These are phyloP conservation scores for Zelostemma sp. DNA, from an alignment of 1,140 invertebrate species.

Conservation along the genomic window DNA sequence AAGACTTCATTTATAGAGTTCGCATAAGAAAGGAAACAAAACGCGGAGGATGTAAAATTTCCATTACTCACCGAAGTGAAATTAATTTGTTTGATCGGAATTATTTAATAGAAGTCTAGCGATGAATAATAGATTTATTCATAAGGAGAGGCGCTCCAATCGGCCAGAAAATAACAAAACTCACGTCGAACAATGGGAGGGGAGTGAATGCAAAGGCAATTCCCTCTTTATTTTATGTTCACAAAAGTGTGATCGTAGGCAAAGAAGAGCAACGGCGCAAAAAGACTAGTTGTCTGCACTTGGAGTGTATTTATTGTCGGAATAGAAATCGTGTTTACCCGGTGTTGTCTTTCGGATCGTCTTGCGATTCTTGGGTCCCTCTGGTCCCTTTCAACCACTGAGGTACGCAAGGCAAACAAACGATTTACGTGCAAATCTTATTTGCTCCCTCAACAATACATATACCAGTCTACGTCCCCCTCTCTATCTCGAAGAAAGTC, in stretches of 20 bases:
- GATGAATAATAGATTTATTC: not conserved
- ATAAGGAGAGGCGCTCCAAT: not conserved
- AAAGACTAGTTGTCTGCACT: slow-evolving; percentile 36
- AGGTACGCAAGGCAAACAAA: slow-evolving; percentile 40
- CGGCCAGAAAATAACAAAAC: not conserved
- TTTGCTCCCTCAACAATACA: slow-evolving; percentile 44
- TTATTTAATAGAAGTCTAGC: not conserved
- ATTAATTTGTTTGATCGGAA: slow-evolving; percentile 1
- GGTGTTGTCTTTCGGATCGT: slow-evolving; percentile 42
- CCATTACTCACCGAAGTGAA: not conserved
- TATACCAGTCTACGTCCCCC: slow-evolving; percentile 16
- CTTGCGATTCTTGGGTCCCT: slow-evolving; percentile 14
- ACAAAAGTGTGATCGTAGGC: slow-evolving; percentile 8
- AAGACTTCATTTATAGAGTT: not conserved
- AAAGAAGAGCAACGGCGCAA: slow-evolving; percentile 15
- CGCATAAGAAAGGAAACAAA: not conserved
- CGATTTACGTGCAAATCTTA: slow-evolving; percentile 57
- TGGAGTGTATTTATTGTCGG: slow-evolving; percentile 47
- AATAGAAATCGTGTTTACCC: slow-evolving; percentile 44
- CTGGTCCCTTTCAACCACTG: slow-evolving; percentile 6
- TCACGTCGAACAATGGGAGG: not conserved
- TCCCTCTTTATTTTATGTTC: not conserved
- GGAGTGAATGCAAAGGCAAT: not conserved
- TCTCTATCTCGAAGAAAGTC: slow-evolving; percentile 31
- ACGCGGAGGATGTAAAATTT: not conserved